Percentiles rank a stretch among this genome's conserved stretches.
phyloP scores from a whole-genome alignment of 2,113 vertebrate genomes.

The Pongo pygmaeus region DNA sequence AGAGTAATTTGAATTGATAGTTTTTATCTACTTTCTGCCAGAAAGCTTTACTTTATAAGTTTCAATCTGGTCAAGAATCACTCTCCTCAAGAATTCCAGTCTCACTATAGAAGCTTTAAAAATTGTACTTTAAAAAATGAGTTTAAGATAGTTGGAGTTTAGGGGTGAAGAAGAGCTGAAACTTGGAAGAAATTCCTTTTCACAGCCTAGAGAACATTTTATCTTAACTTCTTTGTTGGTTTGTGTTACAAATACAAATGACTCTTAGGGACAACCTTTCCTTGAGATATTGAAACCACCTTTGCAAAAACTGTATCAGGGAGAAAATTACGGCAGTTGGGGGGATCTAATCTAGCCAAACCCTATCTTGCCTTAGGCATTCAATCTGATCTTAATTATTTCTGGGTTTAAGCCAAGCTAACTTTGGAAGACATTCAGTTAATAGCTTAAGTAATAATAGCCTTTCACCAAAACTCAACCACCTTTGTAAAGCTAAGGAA shows the following conservation, averaged over 20 bases:
- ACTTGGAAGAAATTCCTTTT: neutral
- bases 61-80: neutral
- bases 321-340: no score
- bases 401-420: no score
- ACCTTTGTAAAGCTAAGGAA: no score
- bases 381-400: no score
- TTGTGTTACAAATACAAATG: slow-evolving; percentile 20
- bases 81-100: neutral
- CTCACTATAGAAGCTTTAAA: neutral
- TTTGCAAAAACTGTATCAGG: no score
- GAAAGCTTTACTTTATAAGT: slow-evolving; percentile 26
- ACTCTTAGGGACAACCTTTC: neutral
- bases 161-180: neutral
- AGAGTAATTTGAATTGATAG: neutral
- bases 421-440: no score
- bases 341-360: no score
- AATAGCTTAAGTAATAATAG: no score
- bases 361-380: no score
- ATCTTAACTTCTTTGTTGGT: neutral
- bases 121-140: neutral
- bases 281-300: neutral
- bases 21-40: neutral
- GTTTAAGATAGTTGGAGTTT: neutral
- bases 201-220: neutral
- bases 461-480: no score